phyloP scores from a whole-genome alignment of 2,113 vertebrate species.

The Mionectes macconnelli region DNA sequence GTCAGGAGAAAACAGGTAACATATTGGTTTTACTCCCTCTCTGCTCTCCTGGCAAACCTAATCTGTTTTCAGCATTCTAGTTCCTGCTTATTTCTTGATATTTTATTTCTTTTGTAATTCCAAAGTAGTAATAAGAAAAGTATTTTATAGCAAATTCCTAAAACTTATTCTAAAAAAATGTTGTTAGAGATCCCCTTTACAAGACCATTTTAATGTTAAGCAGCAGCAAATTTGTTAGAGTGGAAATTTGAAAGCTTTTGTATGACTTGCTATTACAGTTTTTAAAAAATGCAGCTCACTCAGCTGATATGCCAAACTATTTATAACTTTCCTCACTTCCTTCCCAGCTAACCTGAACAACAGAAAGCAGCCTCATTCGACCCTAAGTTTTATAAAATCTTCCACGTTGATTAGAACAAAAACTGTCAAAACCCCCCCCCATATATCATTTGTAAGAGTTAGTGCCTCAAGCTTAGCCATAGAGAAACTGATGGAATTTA shows the following conservation, averaged over 20 bases:
- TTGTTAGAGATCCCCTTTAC: conserved; percentile 4
- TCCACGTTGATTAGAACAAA: conserved; percentile 37
- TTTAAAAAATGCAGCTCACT: conserved; percentile 15
- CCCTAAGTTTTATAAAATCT: neutral
- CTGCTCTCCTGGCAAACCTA: neutral
- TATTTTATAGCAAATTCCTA: conserved; percentile 43
- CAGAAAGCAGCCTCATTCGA: neutral
- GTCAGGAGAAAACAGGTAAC: conserved; percentile 14
- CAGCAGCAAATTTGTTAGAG: conserved; percentile 15
- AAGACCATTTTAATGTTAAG: conserved; percentile 23
- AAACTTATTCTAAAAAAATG: conserved; percentile 20
- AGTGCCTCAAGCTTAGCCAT: conserved; percentile 39
- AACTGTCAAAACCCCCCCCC: neutral
- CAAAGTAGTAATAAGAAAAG: conserved; percentile 44
- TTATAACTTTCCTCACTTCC: neutral
- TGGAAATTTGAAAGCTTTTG: conserved; percentile 7
- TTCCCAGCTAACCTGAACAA: neutral
- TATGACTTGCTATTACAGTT: neutral
- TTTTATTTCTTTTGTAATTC: neutral
- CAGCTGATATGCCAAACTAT: neutral
- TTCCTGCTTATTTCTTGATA: conserved; percentile 2
- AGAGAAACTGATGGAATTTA: conserved; percentile 29
- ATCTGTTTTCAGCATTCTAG: neutral
- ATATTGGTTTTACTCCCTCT: neutral
- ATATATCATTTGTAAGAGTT: conserved; percentile 40